Evolutionary conservation across 2,797 vertebrate genomes (phyloP).

Genomic region (Anisognathus igniventris): DNA sequence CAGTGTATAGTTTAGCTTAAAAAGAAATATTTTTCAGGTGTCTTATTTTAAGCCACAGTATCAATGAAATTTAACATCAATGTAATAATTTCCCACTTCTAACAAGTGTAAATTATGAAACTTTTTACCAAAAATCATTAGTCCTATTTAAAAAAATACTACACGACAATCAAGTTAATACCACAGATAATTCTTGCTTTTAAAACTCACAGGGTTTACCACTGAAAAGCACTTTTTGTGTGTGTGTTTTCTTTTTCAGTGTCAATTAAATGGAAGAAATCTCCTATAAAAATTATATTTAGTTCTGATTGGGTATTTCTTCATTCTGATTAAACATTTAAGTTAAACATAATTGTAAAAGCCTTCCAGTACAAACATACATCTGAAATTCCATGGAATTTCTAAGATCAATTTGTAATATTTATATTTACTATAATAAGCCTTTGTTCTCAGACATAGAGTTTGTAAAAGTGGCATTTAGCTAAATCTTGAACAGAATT

Average conservation of each 20-base stretch:
- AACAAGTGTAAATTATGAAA: background rate
- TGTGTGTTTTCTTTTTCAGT: background rate
- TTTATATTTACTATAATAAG: background rate
- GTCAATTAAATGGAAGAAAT: background rate
- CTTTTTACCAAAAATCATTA: background rate
- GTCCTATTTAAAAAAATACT: background rate
- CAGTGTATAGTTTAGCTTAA: background rate
- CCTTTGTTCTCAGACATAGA: background rate
- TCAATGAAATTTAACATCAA: background rate
- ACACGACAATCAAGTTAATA: background rate
- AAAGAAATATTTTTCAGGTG: background rate
- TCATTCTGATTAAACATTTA: background rate
- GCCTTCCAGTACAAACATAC: background rate
- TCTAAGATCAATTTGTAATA: background rate
- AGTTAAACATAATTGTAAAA: background rate
- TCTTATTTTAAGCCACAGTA: background rate
- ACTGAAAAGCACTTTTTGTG: background rate
- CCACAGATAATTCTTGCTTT: background rate
- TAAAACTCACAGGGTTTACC: background rate
- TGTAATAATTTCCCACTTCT: background rate
- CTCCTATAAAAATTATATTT: background rate
- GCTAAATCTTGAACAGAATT: background rate
- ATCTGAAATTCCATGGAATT: background rate
- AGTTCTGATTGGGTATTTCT: background rate
- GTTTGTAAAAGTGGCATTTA: background rate